phyloP scores from a whole-genome alignment of 2,797 vertebrate species.

The Ambastaia sidthimunki region DNA sequence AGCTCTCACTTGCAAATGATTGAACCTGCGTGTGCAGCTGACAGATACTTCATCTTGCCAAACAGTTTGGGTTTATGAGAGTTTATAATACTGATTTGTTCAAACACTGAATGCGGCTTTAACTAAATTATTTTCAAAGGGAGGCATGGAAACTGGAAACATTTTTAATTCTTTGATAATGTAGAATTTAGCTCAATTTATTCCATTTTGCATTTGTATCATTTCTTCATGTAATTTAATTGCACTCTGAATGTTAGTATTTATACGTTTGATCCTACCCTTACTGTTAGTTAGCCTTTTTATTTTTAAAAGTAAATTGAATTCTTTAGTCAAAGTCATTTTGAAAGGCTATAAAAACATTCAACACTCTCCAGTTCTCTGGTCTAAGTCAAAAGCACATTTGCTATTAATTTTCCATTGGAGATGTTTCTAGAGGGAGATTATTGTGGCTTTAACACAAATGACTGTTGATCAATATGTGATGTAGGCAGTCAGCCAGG shows the following conservation, averaged over 20 bases:
- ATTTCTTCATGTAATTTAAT: neutral
- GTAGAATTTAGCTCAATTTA: neutral
- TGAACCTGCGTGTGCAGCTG: conserved; percentile 74
- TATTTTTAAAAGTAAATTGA: too few species aligned
- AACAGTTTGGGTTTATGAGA: conserved; percentile 82
- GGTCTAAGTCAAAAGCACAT: conserved; percentile 39
- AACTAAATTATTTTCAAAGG: conserved; percentile 46
- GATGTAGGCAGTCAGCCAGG: conserved; percentile 70
- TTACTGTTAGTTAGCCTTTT: neutral
- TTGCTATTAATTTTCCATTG: conserved; percentile 59
- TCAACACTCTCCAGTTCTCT: neutral
- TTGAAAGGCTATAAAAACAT: conserved; percentile 53
- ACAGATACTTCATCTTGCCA: conserved; percentile 64
- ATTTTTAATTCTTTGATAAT: too few species aligned
- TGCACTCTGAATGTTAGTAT: neutral
- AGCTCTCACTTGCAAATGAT: conserved; percentile 55
- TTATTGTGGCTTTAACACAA: conserved; percentile 69
- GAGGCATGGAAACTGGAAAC: conserved; percentile 19
- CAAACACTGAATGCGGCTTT: conserved; percentile 80
- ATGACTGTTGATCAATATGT: conserved; percentile 77
- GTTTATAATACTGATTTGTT: conserved; percentile 78
- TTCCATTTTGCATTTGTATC: neutral
- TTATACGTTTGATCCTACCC: neutral
- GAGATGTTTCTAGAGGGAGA: conserved; percentile 69
- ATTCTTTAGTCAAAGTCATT: conserved; percentile 1